Percentiles rank a stretch among this genome's conserved stretches.
Evolutionary conservation across 1,140 invertebrate species (phyloP).

Genomic region (Campodea augens): DNA sequence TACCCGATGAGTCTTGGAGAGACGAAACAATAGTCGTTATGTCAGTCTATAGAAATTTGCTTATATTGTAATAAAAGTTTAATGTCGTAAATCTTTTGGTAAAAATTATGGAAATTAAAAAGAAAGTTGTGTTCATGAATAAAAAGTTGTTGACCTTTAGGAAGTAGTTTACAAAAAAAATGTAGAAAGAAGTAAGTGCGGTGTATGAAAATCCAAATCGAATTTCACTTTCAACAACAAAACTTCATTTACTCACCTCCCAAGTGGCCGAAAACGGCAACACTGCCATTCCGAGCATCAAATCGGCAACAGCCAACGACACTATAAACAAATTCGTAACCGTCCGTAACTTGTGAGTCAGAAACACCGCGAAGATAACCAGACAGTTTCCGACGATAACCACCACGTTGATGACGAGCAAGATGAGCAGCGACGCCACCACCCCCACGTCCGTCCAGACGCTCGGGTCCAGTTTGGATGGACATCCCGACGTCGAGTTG

Average conservation of each 20-base stretch:
- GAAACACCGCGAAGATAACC: constrained; percentile 78
- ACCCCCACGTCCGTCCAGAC: constrained; percentile 53
- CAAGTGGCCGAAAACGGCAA: constrained; percentile 72
- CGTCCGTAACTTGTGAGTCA: constrained; percentile 64
- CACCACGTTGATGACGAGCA: constrained; percentile 63
- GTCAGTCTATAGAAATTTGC: no score
- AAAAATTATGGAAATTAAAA: no score
- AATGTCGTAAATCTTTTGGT: no score
- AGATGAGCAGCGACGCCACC: constrained; percentile 48
- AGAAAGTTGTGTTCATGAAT: no score
- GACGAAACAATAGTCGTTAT: no score
- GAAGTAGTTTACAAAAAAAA: no score
- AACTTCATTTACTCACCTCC: constrained; percentile 53
- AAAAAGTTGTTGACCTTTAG: no score
- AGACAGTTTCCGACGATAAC: constrained; percentile 76
- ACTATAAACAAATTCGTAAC: constrained; percentile 92
- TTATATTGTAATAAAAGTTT: no score
- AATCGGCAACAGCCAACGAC: constrained; percentile 77
- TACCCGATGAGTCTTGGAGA: no score
- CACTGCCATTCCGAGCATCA: constrained; percentile 77
- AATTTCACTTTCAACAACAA: no score
- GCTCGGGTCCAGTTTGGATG: constrained; percentile 48
- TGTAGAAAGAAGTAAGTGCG: no score
- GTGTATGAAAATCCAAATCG: no score
- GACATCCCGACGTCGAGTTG: constrained; percentile 43